Evolutionary conservation across 2,113 vertebrate genomes (phyloP), one percentile per base, ranked within the genome.

Genomic region (Labeo catla): DNA sequence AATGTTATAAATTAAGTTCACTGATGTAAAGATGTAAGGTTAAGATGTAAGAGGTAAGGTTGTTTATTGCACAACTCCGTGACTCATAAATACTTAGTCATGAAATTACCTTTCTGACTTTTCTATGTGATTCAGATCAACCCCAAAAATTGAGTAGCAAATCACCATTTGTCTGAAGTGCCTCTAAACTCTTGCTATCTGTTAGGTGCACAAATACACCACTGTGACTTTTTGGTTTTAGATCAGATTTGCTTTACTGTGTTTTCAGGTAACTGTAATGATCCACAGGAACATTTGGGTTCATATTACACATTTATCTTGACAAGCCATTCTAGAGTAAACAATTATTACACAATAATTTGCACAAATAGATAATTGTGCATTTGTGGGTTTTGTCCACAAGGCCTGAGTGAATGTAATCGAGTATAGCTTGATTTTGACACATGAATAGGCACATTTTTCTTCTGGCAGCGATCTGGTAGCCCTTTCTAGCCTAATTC

Each of bases 141-240:
- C 23, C 23, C 12, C 8, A 4, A 52, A 28, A 68, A 82, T 82
- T 45, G 36, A 50, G 80, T 34, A 82, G 8, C 45, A 52, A 68
- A 82, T 68, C 63, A 19, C 7, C 16, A 21, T 36, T 68, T 68
- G 4, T 82, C 63, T 50, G 9, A 82, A 82, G 80, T 82, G 80
- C 80, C 80, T 82, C 63, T 70, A 49, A 52, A 39, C 80, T 28
- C 15, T 59, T 57, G 3, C 6, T n/a, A n/a, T n/a, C 1, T 4
- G 39, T 79, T 39, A 79, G 54, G 11, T 61, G 11, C 36, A 39
- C 34, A 72, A 39, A 57, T 59, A 57, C 19, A 57, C 76, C 9
- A 13, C 52, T 57, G 50, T 54, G 28, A 57, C 76, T 54, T 77
- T 8, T 54, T 72, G 39, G 49, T 19, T 43, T 77, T 77, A 52